Evolutionary conservation across 2,888 invertebrate species (phyloP).

Genomic region (Pomacea canaliculata): DNA sequence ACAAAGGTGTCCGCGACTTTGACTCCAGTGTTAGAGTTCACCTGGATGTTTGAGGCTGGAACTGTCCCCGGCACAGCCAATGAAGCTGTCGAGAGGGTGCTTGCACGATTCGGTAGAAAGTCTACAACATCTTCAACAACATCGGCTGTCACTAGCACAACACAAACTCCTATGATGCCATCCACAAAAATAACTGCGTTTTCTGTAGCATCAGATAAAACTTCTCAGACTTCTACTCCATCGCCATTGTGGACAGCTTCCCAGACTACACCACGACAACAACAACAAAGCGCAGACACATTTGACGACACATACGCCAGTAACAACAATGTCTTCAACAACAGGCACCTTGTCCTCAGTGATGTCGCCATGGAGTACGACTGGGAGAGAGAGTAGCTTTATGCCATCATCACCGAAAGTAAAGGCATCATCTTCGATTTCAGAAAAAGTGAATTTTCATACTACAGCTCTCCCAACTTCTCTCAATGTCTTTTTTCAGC

Average conservation of each 20-base stretch:
- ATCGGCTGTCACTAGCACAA: not conserved
- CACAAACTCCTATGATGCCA: not conserved
- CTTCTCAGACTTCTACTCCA: not conserved
- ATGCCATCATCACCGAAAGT: too few relatives aligned
- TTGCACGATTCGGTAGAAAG: constrained; percentile 2
- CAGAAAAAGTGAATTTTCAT: not conserved
- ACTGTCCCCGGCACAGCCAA: constrained; percentile 10
- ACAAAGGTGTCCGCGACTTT: constrained; percentile 5
- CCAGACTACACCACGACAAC: too few relatives aligned
- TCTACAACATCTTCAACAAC: constrained; percentile 2
- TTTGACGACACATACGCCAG: not conserved
- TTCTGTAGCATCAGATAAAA: not conserved
- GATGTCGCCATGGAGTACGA: not conserved
- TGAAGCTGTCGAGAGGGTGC: constrained; percentile 13
- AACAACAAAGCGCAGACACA: too few relatives aligned
- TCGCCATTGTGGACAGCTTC: too few relatives aligned
- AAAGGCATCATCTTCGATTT: too few relatives aligned
- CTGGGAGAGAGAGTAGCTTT: not conserved
- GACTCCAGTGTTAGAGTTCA: constrained; percentile 18
- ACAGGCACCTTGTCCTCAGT: not conserved
- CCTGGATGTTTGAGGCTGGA: constrained; percentile 21
- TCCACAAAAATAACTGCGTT: too few relatives aligned
- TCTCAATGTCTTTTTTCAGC: not conserved
- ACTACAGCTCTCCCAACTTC: not conserved
- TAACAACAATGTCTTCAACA: not conserved